Percentiles rank a stretch among this genome's conserved stretches.
These are phyloP conservation scores for Galaxea fascicularis DNA, from an alignment of 92 coral and sea anemone genomes.

Conservation along the genomic window DNA sequence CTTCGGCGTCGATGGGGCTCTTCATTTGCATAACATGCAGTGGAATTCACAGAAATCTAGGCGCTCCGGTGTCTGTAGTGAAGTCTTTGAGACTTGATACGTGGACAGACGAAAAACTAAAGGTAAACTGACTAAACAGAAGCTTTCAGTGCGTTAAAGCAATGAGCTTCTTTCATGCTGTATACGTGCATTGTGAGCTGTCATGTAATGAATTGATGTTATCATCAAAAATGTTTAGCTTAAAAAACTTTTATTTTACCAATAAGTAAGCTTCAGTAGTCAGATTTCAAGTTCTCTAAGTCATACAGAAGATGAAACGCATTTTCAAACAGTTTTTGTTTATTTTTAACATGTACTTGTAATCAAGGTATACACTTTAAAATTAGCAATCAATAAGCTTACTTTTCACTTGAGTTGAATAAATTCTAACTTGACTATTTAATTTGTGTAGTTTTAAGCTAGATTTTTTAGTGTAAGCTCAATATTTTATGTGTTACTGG, in stretches of 20 bases:
- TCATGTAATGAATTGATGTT: not conserved
- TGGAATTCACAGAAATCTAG: constrained; percentile 94
- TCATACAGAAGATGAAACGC: not conserved
- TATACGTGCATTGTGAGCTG: not conserved
- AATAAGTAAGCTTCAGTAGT: not conserved
- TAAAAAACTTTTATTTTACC: too few relatives aligned
- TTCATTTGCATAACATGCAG: constrained; percentile 97
- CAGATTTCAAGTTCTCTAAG: not conserved
- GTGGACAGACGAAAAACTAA: constrained; percentile 88
- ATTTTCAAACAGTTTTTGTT: not conserved
- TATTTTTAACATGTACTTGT: too few relatives aligned
- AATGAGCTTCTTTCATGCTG: too few relatives aligned
- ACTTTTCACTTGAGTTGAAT: too few relatives aligned
- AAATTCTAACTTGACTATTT: too few relatives aligned
- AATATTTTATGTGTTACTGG: too few relatives aligned
- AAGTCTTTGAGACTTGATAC: constrained; percentile 90
- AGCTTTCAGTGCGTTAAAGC: constrained; percentile 30
- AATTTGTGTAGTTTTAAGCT: too few relatives aligned
- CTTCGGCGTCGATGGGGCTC: constrained; percentile 91
- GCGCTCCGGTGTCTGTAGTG: constrained; percentile 82
- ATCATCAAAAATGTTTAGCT: not conserved
- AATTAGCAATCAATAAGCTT: not conserved
- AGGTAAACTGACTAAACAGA: constrained; percentile 55
- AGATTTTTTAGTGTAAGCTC: too few relatives aligned
- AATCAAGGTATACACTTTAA: not conserved